Evolutionary conservation across 2,113 vertebrate species (phyloP).

Genomic region (Ceyx melanurus): DNA sequence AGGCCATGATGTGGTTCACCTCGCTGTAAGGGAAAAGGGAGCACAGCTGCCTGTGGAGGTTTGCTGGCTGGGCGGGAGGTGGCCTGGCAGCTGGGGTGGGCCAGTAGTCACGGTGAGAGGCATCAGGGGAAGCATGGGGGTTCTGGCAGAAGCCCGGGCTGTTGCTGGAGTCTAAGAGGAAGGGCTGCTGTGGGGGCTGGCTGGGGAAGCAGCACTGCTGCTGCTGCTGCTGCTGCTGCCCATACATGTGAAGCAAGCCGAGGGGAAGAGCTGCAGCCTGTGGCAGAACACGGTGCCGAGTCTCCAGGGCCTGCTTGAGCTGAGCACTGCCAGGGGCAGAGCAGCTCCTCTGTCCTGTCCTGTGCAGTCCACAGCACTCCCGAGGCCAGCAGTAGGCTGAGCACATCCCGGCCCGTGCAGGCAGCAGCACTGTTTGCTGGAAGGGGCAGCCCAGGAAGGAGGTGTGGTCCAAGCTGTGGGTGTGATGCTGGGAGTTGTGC

Average conservation of each 20-base stretch:
- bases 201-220: neutral
- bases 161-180: neutral
- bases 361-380: accelerated
- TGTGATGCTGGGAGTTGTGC: neutral
- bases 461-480: neutral
- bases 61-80: neutral
- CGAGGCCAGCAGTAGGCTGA: neutral
- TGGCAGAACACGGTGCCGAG: neutral
- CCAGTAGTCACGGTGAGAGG: neutral
- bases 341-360: accelerated
- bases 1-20: conserved; percentile 66
- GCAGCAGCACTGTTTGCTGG: accelerated
- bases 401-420: accelerated
- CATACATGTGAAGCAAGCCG: neutral
- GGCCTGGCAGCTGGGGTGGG: neutral
- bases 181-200: neutral
- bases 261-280: accelerated
- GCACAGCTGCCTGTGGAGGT: conserved; percentile 27
- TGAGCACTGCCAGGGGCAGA: accelerated
- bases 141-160: neutral
- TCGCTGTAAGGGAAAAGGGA: conserved; percentile 67
- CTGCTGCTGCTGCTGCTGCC: neutral
- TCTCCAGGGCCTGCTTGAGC: neutral
- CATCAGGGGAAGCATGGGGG: accelerated
- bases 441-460: neutral